Percentiles rank a stretch among this genome's conserved stretches.
phyloP scores from a whole-genome alignment of 2,797 vertebrate genomes.

The Tragelaphus oryx region DNA sequence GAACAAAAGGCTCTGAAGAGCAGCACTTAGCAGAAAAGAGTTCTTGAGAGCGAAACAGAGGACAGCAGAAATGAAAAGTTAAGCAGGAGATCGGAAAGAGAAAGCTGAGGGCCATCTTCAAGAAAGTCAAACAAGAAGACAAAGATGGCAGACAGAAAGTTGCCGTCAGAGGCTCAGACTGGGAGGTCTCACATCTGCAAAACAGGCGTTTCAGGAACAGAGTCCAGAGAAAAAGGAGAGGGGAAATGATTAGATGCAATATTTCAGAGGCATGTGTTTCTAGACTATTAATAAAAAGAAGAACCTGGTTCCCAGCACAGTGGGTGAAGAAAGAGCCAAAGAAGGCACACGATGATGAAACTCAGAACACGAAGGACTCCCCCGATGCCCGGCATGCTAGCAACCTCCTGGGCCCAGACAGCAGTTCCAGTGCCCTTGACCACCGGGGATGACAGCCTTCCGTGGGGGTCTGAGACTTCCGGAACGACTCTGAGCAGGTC shows the following conservation, averaged over 20 bases:
- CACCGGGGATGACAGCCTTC: too few species aligned
- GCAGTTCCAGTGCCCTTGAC: not conserved
- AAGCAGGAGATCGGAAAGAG: not conserved
- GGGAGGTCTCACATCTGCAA: not conserved
- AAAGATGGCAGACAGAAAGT: not conserved
- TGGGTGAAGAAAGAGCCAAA: not conserved
- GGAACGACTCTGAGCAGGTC: fast-evolving
- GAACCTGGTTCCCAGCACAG: not conserved
- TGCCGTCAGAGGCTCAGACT: not conserved
- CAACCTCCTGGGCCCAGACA: not conserved
- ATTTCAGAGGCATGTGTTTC: not conserved
- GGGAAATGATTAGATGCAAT: not conserved
- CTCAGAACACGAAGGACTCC: not conserved
- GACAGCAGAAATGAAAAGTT: not conserved
- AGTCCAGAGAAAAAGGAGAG: not conserved
- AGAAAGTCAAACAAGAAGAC: not conserved
- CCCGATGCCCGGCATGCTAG: not conserved
- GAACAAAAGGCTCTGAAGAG: not conserved
- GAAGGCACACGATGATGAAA: not conserved
- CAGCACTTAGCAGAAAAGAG: not conserved
- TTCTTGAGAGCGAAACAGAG: not conserved
- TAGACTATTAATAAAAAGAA: not conserved
- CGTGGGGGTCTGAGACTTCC: not conserved
- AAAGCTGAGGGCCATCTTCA: not conserved
- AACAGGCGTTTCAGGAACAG: not conserved